Evolutionary conservation across 2,888 invertebrate genomes (phyloP), one percentile per base, ranked within the genome.

Genomic region (Abscondita cerata): DNA sequence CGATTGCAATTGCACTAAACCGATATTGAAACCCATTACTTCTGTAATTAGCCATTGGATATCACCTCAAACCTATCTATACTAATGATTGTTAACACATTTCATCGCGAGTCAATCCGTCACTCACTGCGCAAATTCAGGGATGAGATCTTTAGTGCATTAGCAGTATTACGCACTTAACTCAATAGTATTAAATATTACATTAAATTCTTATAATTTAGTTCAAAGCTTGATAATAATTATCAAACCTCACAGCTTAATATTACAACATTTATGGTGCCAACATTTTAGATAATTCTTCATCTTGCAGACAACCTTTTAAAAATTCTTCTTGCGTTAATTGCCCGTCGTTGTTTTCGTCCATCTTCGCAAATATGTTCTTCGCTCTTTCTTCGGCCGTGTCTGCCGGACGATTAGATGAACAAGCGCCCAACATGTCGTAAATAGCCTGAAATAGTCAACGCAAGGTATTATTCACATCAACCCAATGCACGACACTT

Each of bases 361-460:
- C 98, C 98, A 99, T 98, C 83, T 97, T 97, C 64, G 96, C 96
- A 83, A 99, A 99, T 76, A 99, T 99, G 82, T 97, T 98, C 85
- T 96, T 96, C 72, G 98, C 98, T 71, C 98, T 86, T 79, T 98
- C 97, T 80, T 98, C 96, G 20, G 98, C 98, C 15, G 96, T 95
- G 80, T 96, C 96, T 38, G 95, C 95, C 48, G 96, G 95, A 78
- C 95, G 86, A 83, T 95, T 95, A 81, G 95, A 95, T 76, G 95
- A 95, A 82, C 96, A 96, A 68, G 96, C 96, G 58, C 98, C 98
- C 74, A 99, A 86, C 98, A 99, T 99, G 82, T 98, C 98, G 83
- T 99, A 99, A 83, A 99, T 98, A 70, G 98, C 98, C 98, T 98
- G 86, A 18, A 44, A 6, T 2, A 51, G 31, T 31, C 12, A 48